Evolutionary conservation across 1,140 invertebrate genomes (phyloP).

Genomic region (Drosophila ironensis): DNA sequence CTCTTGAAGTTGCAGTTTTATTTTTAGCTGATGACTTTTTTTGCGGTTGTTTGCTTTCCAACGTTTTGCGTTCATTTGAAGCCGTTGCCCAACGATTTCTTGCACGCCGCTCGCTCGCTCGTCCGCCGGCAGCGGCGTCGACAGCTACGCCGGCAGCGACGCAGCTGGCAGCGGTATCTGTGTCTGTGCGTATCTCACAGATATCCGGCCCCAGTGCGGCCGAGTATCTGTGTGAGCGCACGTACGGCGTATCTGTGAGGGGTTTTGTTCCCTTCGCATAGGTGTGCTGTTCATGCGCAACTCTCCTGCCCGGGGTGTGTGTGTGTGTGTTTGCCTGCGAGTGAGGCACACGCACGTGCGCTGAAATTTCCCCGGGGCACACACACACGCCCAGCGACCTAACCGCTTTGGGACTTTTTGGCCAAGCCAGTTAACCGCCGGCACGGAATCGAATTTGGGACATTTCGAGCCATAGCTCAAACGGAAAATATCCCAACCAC

Average conservation of each 20-base stretch:
- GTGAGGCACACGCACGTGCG: constrained; percentile 16
- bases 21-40: constrained; percentile 68
- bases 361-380: constrained; percentile 24
- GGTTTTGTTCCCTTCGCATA: neutral
- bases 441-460: constrained; percentile 30
- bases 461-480: constrained; percentile 42
- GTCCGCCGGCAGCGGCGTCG: constrained; percentile 14
- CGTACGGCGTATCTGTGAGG: constrained; percentile 57
- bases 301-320: constrained; percentile 4
- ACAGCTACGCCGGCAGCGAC: constrained; percentile 45
- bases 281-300: constrained; percentile 42
- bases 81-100: constrained; percentile 74
- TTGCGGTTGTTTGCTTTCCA: constrained; percentile 81
- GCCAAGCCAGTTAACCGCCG: constrained; percentile 21
- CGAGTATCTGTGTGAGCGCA: constrained; percentile 64
- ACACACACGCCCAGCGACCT: constrained; percentile 4
- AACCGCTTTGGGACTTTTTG: constrained; percentile 36
- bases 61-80: constrained; percentile 82
- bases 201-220: constrained; percentile 29
- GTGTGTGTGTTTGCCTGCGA: neutral
- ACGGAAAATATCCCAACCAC: constrained; percentile 49
- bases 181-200: constrained; percentile 76
- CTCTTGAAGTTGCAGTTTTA: constrained; percentile 54
- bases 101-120: constrained; percentile 64
- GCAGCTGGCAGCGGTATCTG: constrained; percentile 40